A percentile compares a stretch with the other conserved stretches of the same genome.
phyloP scores from a whole-genome alignment of 2,888 invertebrate species.

The Marronus borbonicus region DNA sequence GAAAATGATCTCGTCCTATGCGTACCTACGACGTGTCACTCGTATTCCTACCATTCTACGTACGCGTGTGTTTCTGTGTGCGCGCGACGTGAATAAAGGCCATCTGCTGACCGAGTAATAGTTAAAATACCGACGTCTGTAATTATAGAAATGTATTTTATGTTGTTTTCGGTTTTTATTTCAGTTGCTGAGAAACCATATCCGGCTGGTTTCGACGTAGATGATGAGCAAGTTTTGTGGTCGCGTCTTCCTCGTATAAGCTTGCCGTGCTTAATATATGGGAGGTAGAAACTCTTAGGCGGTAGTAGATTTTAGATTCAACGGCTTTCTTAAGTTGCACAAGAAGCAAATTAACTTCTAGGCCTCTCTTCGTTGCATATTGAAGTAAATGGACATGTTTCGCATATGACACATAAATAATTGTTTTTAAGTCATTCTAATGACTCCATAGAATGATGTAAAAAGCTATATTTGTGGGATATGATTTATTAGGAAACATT shows the following conservation, averaged over 20 bases:
- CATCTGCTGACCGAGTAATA: constrained; percentile 9
- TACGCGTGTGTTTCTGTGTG: neutral
- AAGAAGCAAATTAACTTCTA: too few species aligned
- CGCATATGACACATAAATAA: too few species aligned
- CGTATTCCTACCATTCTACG: neutral
- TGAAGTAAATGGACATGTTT: too few species aligned
- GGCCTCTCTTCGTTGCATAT: too few species aligned
- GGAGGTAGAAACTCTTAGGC: too few species aligned
- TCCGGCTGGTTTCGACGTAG: constrained; percentile 8
- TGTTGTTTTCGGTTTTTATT: constrained; percentile 26
- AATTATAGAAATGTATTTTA: constrained; percentile 30
- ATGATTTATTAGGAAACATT: too few species aligned
- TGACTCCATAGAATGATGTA: too few species aligned
- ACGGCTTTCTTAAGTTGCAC: too few species aligned
- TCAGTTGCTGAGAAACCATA: constrained; percentile 23
- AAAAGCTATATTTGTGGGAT: too few species aligned
- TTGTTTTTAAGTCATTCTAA: too few species aligned
- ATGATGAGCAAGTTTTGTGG: constrained; percentile 16
- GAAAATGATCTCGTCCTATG: neutral
- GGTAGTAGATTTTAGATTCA: too few species aligned
- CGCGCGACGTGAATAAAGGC: constrained; percentile 5
- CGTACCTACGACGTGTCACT: neutral
- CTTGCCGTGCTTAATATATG: neutral
- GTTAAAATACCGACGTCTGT: constrained; percentile 22
- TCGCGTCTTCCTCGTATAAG: neutral